Evolutionary conservation across 2,888 invertebrate genomes (phyloP), one percentile per base, ranked within the genome.

Genomic region (Xestia sexstrigata): DNA sequence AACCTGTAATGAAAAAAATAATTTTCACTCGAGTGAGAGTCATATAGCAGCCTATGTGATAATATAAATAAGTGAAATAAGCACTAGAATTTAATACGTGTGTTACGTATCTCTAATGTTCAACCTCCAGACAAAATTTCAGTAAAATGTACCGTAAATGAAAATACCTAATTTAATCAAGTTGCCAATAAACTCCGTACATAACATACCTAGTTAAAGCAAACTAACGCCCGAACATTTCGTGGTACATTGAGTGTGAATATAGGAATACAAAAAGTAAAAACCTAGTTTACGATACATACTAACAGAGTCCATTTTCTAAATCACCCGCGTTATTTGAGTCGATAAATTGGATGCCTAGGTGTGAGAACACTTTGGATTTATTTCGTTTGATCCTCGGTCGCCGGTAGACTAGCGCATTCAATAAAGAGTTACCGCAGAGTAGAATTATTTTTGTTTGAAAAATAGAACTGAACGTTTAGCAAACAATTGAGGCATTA

Each of bases 291-390:
- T 70, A 81, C 77, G 78, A 77, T 78, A 55, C 67, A 85, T 74
- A 63, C 72, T 65, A 75, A 73, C 70, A 20, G 78, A 78, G 72
- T 78, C 75, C 70, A 70, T 84, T 84, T 84, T 82, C 78, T 82
- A 82, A 84, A 84, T 85, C 83, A 85, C 83, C 47, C 20, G 52
- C 58, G 74, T 82, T 86, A 86, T 83, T 86, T 77, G 76, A 70
- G 72, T 73, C 84, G 35, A 86, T 83, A 85, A 80, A 84, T 83
- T 83, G 80, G 66, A 76, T 75, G 11, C 17, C 39, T 74, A 68
- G 83, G 70, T 82, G 86, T 78, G 73, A 66, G 83, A 76, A 79
- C 74, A 65, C 71, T 78, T 79, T 60, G 60, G 75, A 76, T 84
- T 84, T 84, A 82, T 84, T 85, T 78, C 63, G 78, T 82, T 85